These are phyloP conservation scores for Laticauda colubrina DNA, from an alignment of 2,113 vertebrate genomes.

Conservation along the genomic window DNA sequence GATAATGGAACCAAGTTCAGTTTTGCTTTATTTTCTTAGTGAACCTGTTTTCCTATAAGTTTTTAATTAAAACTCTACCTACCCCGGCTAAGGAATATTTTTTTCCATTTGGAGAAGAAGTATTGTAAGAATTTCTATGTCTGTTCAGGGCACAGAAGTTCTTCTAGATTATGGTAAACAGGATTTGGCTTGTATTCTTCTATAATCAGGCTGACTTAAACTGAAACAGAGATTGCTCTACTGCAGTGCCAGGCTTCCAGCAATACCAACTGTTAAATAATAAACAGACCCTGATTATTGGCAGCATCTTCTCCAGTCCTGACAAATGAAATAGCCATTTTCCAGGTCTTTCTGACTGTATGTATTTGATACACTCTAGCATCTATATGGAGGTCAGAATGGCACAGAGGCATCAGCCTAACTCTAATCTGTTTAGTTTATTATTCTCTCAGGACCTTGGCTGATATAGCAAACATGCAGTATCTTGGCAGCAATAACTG, in stretches of 20 bases:
- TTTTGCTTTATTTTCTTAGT: background rate
- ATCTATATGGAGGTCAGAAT: constrained; percentile 45
- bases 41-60: background rate
- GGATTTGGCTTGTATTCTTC: constrained; percentile 71
- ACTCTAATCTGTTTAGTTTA: constrained; percentile 71
- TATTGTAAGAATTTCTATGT: constrained; percentile 64
- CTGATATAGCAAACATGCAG: constrained; percentile 63
- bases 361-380: constrained; percentile 49
- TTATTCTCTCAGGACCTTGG: constrained; percentile 67
- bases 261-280: constrained; percentile 86
- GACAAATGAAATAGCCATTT: constrained; percentile 58
- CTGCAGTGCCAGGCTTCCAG: constrained; percentile 78
- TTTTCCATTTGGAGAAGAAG: constrained; percentile 55
- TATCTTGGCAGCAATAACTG: constrained; percentile 67
- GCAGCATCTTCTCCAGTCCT: constrained; percentile 58
- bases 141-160: constrained; percentile 68
- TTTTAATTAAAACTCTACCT: fast-evolving
- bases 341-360: constrained; percentile 66
- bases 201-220: constrained; percentile 73
- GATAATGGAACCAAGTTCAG: background rate
- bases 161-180: constrained; percentile 71
- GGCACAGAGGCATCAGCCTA: constrained; percentile 59
- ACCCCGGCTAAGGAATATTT: constrained; percentile 32
- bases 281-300: constrained; percentile 78
- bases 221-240: constrained; percentile 76